phyloP scores from a whole-genome alignment of 2,113 vertebrate species.

The Cavia porcellus region DNA sequence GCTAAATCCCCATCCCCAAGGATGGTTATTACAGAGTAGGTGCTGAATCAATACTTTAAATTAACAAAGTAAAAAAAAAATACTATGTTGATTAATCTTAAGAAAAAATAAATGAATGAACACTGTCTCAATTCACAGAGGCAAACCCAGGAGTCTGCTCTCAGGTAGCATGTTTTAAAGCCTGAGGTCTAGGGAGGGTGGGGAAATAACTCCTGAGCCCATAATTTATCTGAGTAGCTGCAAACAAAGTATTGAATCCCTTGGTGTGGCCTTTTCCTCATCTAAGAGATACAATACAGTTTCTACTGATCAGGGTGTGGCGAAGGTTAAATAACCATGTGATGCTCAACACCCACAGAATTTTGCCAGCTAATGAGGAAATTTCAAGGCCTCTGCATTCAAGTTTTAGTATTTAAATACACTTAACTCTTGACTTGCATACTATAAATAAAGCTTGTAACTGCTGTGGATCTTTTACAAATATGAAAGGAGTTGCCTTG shows the following conservation, averaged over 20 bases:
- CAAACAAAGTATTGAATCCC: background rate
- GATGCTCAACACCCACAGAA: background rate
- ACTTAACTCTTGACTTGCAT: background rate
- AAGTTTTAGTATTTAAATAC: background rate
- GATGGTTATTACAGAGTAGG: background rate
- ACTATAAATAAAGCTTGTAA: background rate
- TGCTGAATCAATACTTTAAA: background rate
- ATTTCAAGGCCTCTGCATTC: background rate
- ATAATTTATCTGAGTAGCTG: background rate
- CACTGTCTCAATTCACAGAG: background rate
- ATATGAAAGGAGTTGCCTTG: background rate
- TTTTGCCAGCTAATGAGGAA: background rate
- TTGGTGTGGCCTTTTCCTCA: background rate
- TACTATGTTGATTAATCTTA: background rate
- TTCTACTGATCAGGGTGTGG: rapidly evolving
- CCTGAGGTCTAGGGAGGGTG: background rate
- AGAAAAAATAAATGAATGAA: background rate
- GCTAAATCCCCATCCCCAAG: no score
- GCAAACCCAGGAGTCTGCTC: background rate
- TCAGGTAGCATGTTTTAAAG: background rate
- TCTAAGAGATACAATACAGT: background rate
- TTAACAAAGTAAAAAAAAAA: background rate
- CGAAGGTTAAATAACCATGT: background rate
- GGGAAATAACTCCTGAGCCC: background rate
- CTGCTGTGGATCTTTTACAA: background rate